Conservation (phyloP, 30 jellyfish, hydroid and myxozoan genomes). For the Chironex yamaguchii region DNA sequence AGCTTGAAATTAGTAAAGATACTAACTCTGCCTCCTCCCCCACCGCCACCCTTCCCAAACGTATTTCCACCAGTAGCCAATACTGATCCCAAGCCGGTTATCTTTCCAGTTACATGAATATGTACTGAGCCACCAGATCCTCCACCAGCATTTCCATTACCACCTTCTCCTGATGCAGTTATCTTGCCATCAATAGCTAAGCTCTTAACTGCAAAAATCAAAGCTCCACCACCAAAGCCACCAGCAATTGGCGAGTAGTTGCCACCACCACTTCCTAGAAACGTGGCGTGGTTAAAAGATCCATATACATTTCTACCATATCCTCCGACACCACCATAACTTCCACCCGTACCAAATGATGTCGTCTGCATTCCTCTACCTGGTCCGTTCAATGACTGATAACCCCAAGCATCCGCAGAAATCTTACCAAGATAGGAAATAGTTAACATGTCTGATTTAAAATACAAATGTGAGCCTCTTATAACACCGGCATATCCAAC, state of each 20-base stretch:
- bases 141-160: slow-evolving; percentile 62
- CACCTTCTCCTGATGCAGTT: slow-evolving; percentile 49
- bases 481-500: slow-evolving; percentile 62
- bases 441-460: slow-evolving; percentile 26
- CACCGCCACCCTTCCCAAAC: slow-evolving; percentile 65
- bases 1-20: slow-evolving; percentile 2
- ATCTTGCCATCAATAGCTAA: slow-evolving; percentile 38
- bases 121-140: slow-evolving; percentile 73
- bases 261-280: slow-evolving; percentile 70
- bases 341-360: slow-evolving; percentile 62
- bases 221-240: slow-evolving; percentile 68
- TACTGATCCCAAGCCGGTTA: slow-evolving; percentile 57
- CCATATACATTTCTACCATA: slow-evolving; percentile 55
- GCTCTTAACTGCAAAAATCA: neutral
- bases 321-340: slow-evolving; percentile 72
- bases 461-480: slow-evolving; percentile 18
- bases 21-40: slow-evolving; percentile 65
- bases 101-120: neutral
- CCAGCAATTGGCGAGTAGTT: slow-evolving; percentile 23
- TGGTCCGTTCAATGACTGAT: neutral
- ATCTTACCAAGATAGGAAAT: slow-evolving; percentile 55
- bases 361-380: slow-evolving; percentile 48
- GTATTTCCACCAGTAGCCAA: slow-evolving; percentile 52
- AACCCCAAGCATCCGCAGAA: slow-evolving; percentile 45
- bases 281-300: slow-evolving; percentile 41